Base-by-base conservation (phyloP, 2,888 invertebrate genomes). In the Disparrhopalites patrizii region DNA sequence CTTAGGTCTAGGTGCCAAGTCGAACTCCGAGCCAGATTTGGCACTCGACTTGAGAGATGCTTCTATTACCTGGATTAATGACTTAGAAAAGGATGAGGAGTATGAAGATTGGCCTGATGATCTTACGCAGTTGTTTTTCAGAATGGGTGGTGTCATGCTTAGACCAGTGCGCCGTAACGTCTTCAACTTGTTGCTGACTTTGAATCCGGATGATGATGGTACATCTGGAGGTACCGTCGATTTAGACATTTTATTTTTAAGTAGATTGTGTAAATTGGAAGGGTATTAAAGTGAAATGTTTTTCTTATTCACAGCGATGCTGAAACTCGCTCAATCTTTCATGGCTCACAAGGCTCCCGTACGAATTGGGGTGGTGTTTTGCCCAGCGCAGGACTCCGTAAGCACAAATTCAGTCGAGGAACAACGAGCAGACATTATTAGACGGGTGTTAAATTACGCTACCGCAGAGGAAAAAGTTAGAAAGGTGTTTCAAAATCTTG, bases 101-200 rank as follows among this genome's bases (percentile, higher is more conserved):
- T 99, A 97, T 78, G 83, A 84, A 30, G 84, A 90, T 64, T 99
- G 97, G 98, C 90, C 94, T 0, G 83, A 86, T 1, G 91, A 90
- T 38, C 85, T 93, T 62, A 90, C 90, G 82, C 94, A 97, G 76
- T 82, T 99, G 69, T 81, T 99, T 70, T 83, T 96, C 68, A 97
- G 98, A n/a, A 93, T 95, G 0, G 99, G 95, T 78, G 97, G 97
- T 0, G 98, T 98, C 63, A 97, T 98, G 95, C 81, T 99, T 68
- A 83, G 98, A 70, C 91, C 91, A 78, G 84, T 93, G 75, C 84
- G 90, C 66, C 86, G 90, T 75, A 93, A 94, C 80, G 75, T 75
- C 5, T 75, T 75, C 36, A 75, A 75, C 60, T 50, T 75, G 0
- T 62, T 75, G 4, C 57, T 75, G 7, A 72, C 73, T 3, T 61